phyloP scores from a whole-genome alignment of 2,888 invertebrate species.

The Thymelicus acteon region DNA sequence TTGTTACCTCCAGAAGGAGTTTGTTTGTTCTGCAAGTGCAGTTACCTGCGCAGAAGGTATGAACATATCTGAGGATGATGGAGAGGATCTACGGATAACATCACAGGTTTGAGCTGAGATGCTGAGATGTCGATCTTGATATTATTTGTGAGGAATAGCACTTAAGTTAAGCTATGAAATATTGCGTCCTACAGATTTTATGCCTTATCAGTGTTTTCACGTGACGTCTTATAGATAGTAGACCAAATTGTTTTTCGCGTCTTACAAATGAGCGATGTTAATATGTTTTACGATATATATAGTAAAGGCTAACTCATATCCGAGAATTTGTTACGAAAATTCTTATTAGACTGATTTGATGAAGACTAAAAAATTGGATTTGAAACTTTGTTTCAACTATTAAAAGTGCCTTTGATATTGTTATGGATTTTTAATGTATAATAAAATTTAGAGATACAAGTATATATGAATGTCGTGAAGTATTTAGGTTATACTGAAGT shows the following conservation, averaged over 20 bases:
- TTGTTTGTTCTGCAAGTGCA: constrained; percentile 60
- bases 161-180: constrained; percentile 1
- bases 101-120: constrained; percentile 14
- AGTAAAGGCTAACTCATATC: no score
- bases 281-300: no score
- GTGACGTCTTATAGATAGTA: no score
- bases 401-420: background rate
- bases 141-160: background rate
- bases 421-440: no score
- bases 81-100: constrained; percentile 19
- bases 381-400: background rate
- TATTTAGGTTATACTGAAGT: no score
- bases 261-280: no score
- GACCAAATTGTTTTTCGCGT: no score
- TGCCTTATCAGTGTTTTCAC: no score
- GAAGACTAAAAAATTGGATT: constrained; percentile 20
- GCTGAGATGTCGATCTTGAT: constrained; percentile 7
- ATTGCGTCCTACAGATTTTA: background rate
- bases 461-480: no score
- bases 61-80: constrained; percentile 37
- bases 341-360: constrained; percentile 22
- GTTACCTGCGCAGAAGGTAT: constrained; percentile 41
- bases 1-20: constrained; percentile 78
- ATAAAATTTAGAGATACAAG: no score
- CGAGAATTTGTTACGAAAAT: no score